A percentile compares a stretch with the other conserved stretches of the same genome.
phyloP scores from a whole-genome alignment of 2,888 invertebrate genomes.

The Hydroisotoma schaefferi region DNA sequence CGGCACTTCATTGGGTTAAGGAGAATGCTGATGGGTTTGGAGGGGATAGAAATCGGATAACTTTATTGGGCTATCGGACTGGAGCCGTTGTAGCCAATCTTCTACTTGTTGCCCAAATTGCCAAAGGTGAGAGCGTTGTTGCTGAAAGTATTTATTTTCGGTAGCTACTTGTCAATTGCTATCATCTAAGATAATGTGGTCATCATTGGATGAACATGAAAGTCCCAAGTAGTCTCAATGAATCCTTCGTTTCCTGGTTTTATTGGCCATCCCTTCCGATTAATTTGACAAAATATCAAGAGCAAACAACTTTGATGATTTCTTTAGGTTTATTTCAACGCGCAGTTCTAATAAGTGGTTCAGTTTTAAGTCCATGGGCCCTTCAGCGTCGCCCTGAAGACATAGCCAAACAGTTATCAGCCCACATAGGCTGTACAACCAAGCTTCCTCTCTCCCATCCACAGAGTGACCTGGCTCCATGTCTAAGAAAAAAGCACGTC shows the following conservation, averaged over 20 bases:
- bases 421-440: constrained; percentile 43
- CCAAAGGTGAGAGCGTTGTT: constrained; percentile 65
- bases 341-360: constrained; percentile 79
- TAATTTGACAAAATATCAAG: too few relatives aligned
- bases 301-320: not conserved
- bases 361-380: constrained; percentile 85
- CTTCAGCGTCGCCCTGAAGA: constrained; percentile 63
- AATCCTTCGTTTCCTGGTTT: too few relatives aligned
- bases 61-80: constrained; percentile 92
- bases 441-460: constrained; percentile 58
- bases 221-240: too few relatives aligned
- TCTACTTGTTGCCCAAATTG: constrained; percentile 90
- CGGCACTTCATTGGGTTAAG: constrained; percentile 93
- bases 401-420: constrained; percentile 49
- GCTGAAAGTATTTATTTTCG: not conserved
- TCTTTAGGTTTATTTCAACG: constrained; percentile 76
- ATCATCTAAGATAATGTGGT: too few relatives aligned
- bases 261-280: too few relatives aligned
- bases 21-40: constrained; percentile 93
- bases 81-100: constrained; percentile 96
- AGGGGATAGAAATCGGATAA: constrained; percentile 88
- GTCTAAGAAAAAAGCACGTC: constrained; percentile 58
- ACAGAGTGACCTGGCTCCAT: constrained; percentile 58
- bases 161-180: not conserved
- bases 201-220: too few relatives aligned